Evolutionary conservation across 2,888 invertebrate genomes (phyloP), one percentile per base, ranked within the genome.

Genomic region (Eumacrocentrus americanus): DNA sequence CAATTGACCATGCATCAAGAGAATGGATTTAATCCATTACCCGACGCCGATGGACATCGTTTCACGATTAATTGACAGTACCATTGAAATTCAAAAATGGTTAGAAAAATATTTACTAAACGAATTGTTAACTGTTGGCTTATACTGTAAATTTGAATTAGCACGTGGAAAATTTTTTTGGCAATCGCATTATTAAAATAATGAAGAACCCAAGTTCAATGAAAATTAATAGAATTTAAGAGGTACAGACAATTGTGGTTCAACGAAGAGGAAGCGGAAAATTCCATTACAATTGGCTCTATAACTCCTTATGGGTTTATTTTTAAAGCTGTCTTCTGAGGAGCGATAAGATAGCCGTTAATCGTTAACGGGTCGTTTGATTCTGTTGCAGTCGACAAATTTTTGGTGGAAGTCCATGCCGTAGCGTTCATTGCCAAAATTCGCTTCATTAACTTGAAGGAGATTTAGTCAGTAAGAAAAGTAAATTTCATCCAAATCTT

Each of bases 301-400:
- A 48, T 48, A 48, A 48, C 34, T 48, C 48, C 25, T 29, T 16
- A 18, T 25, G 48, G 48, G 2, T 48, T 16, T 40, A 52, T 40
- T 38, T 52, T 52, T 52, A 38, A 52, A 22, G 52, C 40, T 40
- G 40, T 52, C n/a, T n/a, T 25, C 14, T 16, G 7, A 52, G 52
- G 22, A 55, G 46, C 46, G 11, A 63, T 61, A 60, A 58, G 52
- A 20, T 14, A 9, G 63, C 67, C 66, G 68, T 72, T 69, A 69
- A 62, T 65, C 65, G 68, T 69, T 70, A 71, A 72, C 71, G 67
- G 66, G 53, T 67, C 61, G 62, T 60, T 67, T 72, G 69, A 73
- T 73, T 73, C 69, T 67, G 72, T 72, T 69, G 71, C 65, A 60
- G 55, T 57, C 70, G 67, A 69, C 16, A 42, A 42, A 69, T 67